phyloP scores from a whole-genome alignment of 2,113 vertebrate species.

The Corydoras maculifer region DNA sequence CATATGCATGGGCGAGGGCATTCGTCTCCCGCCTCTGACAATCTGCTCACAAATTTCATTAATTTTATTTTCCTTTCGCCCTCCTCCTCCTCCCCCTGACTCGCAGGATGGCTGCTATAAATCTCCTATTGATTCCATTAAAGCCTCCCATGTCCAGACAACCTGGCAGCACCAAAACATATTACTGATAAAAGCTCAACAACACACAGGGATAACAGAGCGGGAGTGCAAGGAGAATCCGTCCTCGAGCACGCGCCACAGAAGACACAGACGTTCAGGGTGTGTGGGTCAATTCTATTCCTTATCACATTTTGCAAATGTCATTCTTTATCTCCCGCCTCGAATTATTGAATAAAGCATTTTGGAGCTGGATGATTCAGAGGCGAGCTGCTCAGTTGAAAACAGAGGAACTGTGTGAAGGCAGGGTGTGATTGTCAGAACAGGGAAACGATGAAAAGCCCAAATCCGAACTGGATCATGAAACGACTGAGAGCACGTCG shows the following conservation, averaged over 20 bases:
- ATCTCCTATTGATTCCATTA: constrained; percentile 76
- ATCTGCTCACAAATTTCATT: constrained; percentile 69
- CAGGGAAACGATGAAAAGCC: too few relatives aligned
- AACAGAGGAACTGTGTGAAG: constrained; percentile 14
- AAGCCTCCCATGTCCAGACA: constrained; percentile 60
- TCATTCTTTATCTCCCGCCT: too few relatives aligned
- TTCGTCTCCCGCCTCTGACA: constrained; percentile 44
- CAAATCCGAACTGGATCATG: too few relatives aligned
- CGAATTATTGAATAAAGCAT: too few relatives aligned
- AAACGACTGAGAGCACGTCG: too few relatives aligned
- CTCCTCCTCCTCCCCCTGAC: constrained; percentile 45
- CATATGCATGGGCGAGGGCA: constrained; percentile 39
- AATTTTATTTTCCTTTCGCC: constrained; percentile 68
- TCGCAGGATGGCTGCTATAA: constrained; percentile 57
- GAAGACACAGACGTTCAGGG: background rate
- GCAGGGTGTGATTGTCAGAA: constrained; percentile 2
- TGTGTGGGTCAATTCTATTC: background rate
- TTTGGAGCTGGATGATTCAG: too few relatives aligned
- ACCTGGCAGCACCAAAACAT: constrained; percentile 55
- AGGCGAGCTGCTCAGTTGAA: background rate
- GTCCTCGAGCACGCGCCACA: constrained; percentile 14
- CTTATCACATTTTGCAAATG: too few relatives aligned
- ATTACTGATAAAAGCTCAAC: constrained; percentile 51
- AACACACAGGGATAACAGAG: constrained; percentile 42
- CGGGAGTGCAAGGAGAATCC: constrained; percentile 25